A percentile compares a stretch with the other conserved stretches of the same genome.
phyloP scores from a whole-genome alignment of 2,888 invertebrate species.

The Xestoiulus laeticollis region DNA sequence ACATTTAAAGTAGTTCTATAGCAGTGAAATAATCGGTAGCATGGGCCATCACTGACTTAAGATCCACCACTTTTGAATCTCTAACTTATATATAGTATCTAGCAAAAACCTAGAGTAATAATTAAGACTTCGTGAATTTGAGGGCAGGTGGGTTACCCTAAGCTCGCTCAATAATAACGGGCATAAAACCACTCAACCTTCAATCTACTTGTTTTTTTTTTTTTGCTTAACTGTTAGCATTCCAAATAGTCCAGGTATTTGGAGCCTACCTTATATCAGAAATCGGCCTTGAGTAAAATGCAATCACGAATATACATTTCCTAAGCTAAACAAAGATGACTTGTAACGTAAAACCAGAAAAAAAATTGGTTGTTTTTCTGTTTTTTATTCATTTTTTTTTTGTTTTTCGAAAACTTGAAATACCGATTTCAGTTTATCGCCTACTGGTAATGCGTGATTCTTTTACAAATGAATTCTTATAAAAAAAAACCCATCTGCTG shows the following conservation, averaged over 20 bases:
- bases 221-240: background rate
- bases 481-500: background rate
- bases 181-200: slow-evolving; percentile 1
- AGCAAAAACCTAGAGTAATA: background rate
- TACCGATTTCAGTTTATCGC: background rate
- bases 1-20: too few relatives aligned
- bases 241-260: background rate
- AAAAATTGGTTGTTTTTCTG: background rate
- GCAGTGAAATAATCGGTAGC: too few relatives aligned
- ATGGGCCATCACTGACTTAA: too few relatives aligned
- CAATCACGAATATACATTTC: background rate
- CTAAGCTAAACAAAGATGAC: background rate
- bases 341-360: background rate
- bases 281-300: background rate
- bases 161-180: background rate
- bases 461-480: background rate
- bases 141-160: slow-evolving; percentile 5
- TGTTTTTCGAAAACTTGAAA: background rate
- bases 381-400: background rate
- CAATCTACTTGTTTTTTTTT: slow-evolving; percentile 32
- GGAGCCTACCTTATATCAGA: background rate
- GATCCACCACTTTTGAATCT: too few relatives aligned
- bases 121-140: background rate
- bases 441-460: background rate
- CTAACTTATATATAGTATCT: too few relatives aligned